A percentile compares a stretch with the other conserved stretches of the same genome.
Evolutionary conservation across 2,797 vertebrate genomes (phyloP).

Genomic region (Sebastes taczanowskii): DNA sequence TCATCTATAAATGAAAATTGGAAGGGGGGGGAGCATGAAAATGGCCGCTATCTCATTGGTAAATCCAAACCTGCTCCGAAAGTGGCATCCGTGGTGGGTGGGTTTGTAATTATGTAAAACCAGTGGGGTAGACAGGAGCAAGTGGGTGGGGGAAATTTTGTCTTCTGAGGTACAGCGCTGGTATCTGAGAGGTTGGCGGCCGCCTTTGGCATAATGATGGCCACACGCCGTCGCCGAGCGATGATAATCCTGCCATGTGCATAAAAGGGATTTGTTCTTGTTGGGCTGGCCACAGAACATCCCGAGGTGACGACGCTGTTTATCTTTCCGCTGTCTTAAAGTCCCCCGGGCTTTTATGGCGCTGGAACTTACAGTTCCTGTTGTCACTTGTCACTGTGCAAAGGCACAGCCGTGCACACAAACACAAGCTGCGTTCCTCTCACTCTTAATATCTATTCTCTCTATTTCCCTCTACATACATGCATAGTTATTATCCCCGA

Average conservation of each 20-base stretch:
- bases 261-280: slow-evolving; percentile 80
- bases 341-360: slow-evolving; percentile 67
- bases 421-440: slow-evolving; percentile 8
- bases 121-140: slow-evolving; percentile 58
- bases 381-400: slow-evolving; percentile 51
- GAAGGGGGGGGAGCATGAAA: slow-evolving; percentile 35
- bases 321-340: slow-evolving; percentile 77
- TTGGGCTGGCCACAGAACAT: slow-evolving; percentile 67
- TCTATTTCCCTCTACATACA: not conserved
- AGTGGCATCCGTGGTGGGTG: slow-evolving; percentile 35
- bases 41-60: slow-evolving; percentile 55
- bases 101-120: slow-evolving; percentile 61
- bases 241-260: slow-evolving; percentile 76
- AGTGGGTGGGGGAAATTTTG: slow-evolving; percentile 52
- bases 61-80: slow-evolving; percentile 46
- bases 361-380: slow-evolving; percentile 68
- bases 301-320: slow-evolving; percentile 74
- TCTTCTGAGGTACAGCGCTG: slow-evolving; percentile 34
- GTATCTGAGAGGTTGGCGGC: slow-evolving; percentile 53
- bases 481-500: slow-evolving; percentile 9
- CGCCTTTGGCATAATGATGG: slow-evolving; percentile 59
- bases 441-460: slow-evolving; percentile 25
- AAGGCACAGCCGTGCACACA: slow-evolving; percentile 1
- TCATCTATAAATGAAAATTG: slow-evolving; percentile 63
- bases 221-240: slow-evolving; percentile 48